Conservation (phyloP, 2,888 invertebrate genomes). For the Zelleria hepariella region DNA sequence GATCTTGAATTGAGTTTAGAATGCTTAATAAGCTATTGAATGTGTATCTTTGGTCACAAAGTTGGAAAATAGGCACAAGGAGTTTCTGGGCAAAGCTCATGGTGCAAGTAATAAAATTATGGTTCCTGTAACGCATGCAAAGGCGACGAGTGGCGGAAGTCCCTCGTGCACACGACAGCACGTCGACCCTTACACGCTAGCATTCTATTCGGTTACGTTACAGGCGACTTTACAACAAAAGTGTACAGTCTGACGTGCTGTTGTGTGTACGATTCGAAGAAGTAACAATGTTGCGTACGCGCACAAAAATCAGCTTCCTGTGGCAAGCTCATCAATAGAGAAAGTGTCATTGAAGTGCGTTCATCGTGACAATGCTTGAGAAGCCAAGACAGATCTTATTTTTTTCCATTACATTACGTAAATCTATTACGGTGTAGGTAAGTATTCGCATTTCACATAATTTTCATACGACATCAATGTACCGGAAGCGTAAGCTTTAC, state of each 20-base stretch:
- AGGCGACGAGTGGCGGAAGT: neutral
- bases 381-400: neutral
- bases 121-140: neutral
- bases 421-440: neutral
- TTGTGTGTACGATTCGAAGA: neutral
- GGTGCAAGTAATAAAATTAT: too few relatives aligned
- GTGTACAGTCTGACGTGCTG: too few relatives aligned
- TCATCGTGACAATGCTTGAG: slow-evolving; percentile 8
- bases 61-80: too few relatives aligned
- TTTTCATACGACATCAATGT: neutral
- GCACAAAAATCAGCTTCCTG: slow-evolving; percentile 1
- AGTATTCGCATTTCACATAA: neutral
- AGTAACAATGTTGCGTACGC: neutral
- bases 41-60: slow-evolving; percentile 16
- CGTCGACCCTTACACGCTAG: too few relatives aligned
- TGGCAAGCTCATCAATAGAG: slow-evolving; percentile 20
- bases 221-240: too few relatives aligned
- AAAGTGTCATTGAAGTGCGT: slow-evolving; percentile 17
- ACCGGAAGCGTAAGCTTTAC: neutral
- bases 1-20: neutral
- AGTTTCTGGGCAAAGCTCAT: too few relatives aligned
- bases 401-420: slow-evolving; percentile 1
- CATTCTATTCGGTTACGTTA: too few relatives aligned
- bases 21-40: neutral
- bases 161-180: neutral